Conservation (phyloP, 2,888 invertebrate species). For the Argyresthia albistria region DNA sequence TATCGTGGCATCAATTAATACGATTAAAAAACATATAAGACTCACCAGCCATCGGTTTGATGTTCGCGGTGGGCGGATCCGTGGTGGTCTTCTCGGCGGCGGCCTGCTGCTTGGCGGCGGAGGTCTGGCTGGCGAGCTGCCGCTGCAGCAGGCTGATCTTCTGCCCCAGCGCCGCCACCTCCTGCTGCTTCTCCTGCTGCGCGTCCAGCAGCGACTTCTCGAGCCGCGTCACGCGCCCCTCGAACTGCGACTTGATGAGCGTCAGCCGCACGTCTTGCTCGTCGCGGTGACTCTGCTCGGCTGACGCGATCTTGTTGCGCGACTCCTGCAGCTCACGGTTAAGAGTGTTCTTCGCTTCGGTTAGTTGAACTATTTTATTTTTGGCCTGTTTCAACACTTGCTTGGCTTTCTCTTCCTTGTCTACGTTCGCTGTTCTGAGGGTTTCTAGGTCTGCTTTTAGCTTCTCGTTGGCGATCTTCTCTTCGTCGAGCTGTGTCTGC, state of each 20-base stretch:
- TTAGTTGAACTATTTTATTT: conserved; percentile 79
- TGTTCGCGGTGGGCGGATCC: conserved; percentile 87
- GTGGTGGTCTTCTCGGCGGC: conserved; percentile 67
- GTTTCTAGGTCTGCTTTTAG: conserved; percentile 77
- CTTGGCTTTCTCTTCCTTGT: conserved; percentile 77
- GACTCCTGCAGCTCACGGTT: conserved; percentile 72
- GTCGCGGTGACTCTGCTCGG: conserved; percentile 66
- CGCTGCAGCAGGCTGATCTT: conserved; percentile 79
- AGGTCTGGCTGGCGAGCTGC: conserved; percentile 80
- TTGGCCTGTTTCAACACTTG: conserved; percentile 81
- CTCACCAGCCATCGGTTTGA: conserved; percentile 92
- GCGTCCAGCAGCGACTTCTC: conserved; percentile 82
- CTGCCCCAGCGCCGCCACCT: conserved; percentile 80
- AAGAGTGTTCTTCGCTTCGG: conserved; percentile 77
- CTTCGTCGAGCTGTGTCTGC: conserved; percentile 48
- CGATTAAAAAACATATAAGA: conserved; percentile 15
- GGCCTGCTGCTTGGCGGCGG: conserved; percentile 76
- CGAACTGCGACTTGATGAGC: conserved; percentile 79
- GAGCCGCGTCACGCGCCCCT: conserved; percentile 77
- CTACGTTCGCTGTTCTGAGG: conserved; percentile 65
- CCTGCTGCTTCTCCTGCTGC: conserved; percentile 72
- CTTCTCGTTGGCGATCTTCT: conserved; percentile 75
- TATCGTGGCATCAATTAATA: too few relatives aligned
- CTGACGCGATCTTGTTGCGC: conserved; percentile 58
- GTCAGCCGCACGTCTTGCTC: conserved; percentile 72